A percentile compares a stretch with the other conserved stretches of the same genome.
These are phyloP conservation scores for Micronycteris hirsuta DNA, from an alignment of 2,113 vertebrate species.

Conservation along the genomic window DNA sequence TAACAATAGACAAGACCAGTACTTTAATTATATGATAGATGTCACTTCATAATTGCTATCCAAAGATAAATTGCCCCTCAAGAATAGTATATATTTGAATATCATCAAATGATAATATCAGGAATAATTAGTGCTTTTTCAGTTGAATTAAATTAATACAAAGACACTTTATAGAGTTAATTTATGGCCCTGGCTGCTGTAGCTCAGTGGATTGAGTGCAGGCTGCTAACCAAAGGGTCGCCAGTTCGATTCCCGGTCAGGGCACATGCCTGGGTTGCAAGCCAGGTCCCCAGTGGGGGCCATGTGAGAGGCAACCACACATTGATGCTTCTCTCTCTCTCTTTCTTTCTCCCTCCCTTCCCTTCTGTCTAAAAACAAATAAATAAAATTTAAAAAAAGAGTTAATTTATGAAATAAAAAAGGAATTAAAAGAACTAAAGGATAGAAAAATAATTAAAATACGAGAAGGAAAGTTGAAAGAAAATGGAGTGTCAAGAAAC, in stretches of 20 bases:
- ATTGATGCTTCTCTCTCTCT: no score
- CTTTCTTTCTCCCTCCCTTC: no score
- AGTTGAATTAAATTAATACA: constrained; percentile 14
- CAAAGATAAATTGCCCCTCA: neutral
- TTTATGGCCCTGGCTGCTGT: no score
- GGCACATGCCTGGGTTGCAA: no score
- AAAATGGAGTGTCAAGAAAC: neutral
- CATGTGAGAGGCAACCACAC: no score
- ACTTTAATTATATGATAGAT: neutral
- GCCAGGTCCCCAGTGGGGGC: no score
- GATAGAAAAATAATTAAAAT: constrained; percentile 18
- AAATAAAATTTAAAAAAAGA: no score
- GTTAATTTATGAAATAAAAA: neutral
- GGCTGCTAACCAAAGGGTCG: no score
- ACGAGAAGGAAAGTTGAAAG: constrained; percentile 21
- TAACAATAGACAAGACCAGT: neutral
- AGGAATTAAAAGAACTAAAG: neutral
- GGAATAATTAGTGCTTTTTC: neutral
- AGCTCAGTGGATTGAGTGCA: no score
- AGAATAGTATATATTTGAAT: constrained; percentile 1
- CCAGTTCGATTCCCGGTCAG: no score
- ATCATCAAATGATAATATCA: neutral
- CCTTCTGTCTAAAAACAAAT: no score
- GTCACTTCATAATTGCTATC: neutral
- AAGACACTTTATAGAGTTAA: neutral